Conservation (phyloP, 1,140 invertebrate genomes). For the Scaptomyza hsui region DNA sequence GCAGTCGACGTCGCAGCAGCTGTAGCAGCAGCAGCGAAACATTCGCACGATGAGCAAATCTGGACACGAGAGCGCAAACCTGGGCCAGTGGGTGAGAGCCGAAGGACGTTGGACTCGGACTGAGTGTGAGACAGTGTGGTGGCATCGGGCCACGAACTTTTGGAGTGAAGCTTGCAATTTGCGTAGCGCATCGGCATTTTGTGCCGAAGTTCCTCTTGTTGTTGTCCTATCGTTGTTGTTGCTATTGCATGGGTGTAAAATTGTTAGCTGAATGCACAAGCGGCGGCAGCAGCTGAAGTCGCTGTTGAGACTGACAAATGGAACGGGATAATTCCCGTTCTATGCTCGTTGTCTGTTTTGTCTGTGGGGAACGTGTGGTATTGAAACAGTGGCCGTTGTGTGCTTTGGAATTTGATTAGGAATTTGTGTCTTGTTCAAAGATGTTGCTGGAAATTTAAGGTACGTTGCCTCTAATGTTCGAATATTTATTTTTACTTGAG, state of each 20-base stretch:
- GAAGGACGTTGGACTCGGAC: constrained; percentile 18
- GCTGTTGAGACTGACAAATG: constrained; percentile 5
- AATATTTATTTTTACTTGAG: too few species aligned
- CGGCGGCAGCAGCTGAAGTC: constrained; percentile 7
- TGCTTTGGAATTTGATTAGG: constrained; percentile 15
- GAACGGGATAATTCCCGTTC: background rate
- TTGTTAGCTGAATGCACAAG: constrained; percentile 58
- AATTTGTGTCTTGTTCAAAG: constrained; percentile 5
- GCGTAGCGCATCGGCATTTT: constrained; percentile 75
- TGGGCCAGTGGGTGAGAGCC: constrained; percentile 35
- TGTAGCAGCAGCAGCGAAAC: constrained; percentile 24
- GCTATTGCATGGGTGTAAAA: constrained; percentile 57
- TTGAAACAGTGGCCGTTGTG: constrained; percentile 13
- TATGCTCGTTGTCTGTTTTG: background rate
- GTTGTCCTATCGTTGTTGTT: constrained; percentile 32
- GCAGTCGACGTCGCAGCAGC: constrained; percentile 43
- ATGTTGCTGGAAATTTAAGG: constrained; percentile 22
- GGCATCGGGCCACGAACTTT: constrained; percentile 47
- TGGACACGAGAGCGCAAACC: constrained; percentile 43
- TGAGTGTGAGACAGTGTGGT: constrained; percentile 18
- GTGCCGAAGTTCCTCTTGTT: constrained; percentile 32
- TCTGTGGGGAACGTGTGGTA: constrained; percentile 12
- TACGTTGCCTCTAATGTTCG: constrained; percentile 11
- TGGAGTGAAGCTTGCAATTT: constrained; percentile 68
- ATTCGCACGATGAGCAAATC: constrained; percentile 35